Evolutionary conservation across 37 sponge, comb jelly and placozoan genomes (phyloP), one percentile per base, ranked within the genome.

Genomic region (Axinella damicornis): DNA sequence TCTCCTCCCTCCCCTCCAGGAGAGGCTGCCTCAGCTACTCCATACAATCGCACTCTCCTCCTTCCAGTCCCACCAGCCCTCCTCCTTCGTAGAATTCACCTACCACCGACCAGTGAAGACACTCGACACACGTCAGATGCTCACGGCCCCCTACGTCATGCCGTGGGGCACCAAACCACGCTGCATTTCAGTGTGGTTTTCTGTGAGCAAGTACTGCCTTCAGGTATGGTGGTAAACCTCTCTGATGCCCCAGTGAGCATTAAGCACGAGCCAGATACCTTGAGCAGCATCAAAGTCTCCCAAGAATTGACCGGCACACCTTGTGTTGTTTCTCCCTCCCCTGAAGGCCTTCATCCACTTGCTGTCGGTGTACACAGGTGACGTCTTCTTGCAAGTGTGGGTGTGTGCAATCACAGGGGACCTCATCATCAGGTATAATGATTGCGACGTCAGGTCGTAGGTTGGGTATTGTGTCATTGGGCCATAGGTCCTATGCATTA

Each of bases 121-220:
- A 0, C 27, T 84, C 5, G 59, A 65, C 77, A 22, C 20, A 13
- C 63, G 46, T 11, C 71, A 90, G 53, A 76, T 90, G 70, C 58
- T 90, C 34, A 69, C 71, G 0, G 63, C 85, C 32, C 91, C 91
- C 1, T 68, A n/a, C 27, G 27, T 69, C 62, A 76, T 54, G 67
- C 39, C 71, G 54, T 85, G 79, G 69, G 72, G 64, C 0, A 64
- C 33, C 27, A 77, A 89, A 17, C 65, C 76, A 9, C 74, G 88
- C 31, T 77, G 81, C 66, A 33, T 89, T 63, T 89, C 94, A 53
- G 33, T 86, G 57, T 93, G 94, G 94, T 67, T 93, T 59, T 89
- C 65, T 39, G 78, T 89, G 33, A 28, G 18, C 22, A 89, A 85
- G 69, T 82, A 89, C 71, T 69, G 88, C 33, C 86, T 84, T 46